Conservation (phyloP, 2,113 vertebrate species). For the Apaloderma vittatum region DNA sequence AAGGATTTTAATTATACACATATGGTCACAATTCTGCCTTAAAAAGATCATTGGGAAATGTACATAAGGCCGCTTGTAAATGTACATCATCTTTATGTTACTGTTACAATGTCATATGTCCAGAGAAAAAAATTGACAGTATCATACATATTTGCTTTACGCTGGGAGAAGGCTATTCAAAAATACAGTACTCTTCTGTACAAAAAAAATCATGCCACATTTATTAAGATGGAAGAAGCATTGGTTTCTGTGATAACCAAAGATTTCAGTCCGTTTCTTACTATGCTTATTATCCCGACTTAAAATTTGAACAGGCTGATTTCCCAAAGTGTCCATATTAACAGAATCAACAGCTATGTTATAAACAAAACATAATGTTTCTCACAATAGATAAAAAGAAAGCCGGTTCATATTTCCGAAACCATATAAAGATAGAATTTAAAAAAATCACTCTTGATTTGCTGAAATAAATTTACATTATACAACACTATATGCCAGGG, state of each 20-base stretch:
- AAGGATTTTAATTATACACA: constrained; percentile 99
- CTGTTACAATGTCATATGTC: constrained; percentile 98
- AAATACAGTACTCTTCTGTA: constrained; percentile 99
- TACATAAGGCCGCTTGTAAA: constrained; percentile 99
- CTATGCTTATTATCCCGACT: constrained; percentile 84
- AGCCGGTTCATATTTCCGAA: constrained; percentile 89
- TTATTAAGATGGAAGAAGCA: constrained; percentile 90
- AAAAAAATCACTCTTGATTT: constrained; percentile 94
- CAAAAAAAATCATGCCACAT: constrained; percentile 93
- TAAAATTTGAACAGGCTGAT: constrained; percentile 86
- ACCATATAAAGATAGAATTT: constrained; percentile 93
- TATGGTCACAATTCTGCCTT: constrained; percentile 98
- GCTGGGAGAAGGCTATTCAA: constrained; percentile 93
- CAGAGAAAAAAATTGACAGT: constrained; percentile 98
- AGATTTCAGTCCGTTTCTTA: constrained; percentile 84
- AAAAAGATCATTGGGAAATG: constrained; percentile 98
- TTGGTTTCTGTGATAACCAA: constrained; percentile 86
- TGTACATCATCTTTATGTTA: constrained; percentile 97
- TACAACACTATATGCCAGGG: constrained; percentile 96
- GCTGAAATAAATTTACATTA: constrained; percentile 97
- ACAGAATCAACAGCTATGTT: constrained; percentile 90
- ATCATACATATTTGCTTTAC: constrained; percentile 98
- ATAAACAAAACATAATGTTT: constrained; percentile 92
- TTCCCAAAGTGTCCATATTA: constrained; percentile 84
- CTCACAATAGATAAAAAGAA: constrained; percentile 93